phyloP scores from a whole-genome alignment of 2,113 vertebrate species.

The Hippolais icterina region DNA sequence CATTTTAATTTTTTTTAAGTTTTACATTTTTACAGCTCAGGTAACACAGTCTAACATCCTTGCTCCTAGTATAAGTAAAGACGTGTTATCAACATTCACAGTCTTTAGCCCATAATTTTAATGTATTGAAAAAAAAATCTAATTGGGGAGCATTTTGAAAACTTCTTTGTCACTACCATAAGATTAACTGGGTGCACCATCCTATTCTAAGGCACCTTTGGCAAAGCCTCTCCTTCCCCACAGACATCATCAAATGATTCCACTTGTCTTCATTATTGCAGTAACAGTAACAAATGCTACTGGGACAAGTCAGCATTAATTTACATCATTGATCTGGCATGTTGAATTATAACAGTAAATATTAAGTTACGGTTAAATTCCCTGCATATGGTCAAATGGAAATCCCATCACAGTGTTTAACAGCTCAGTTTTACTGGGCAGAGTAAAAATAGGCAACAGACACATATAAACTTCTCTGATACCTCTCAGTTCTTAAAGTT shows the following conservation, averaged over 20 bases:
- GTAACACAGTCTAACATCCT: background rate
- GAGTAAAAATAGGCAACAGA: background rate
- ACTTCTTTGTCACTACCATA: background rate
- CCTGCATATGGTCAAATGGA: conserved; percentile 1
- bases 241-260: conserved; percentile 17
- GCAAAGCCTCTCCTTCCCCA: background rate
- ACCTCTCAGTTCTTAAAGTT: background rate
- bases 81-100: background rate
- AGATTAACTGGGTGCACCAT: background rate
- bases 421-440: background rate
- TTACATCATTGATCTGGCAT: conserved; percentile 78
- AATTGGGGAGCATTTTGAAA: background rate
- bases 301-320: conserved; percentile 75
- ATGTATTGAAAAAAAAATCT: background rate
- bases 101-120: background rate
- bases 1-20: background rate
- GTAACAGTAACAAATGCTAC: conserved; percentile 62
- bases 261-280: conserved; percentile 36
- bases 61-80: background rate
- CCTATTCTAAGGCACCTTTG: background rate
- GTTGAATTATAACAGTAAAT: conserved; percentile 75
- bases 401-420: background rate
- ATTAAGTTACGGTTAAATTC: conserved; percentile 63
- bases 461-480: background rate
- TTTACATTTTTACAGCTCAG: background rate